Evolutionary conservation across 2,797 vertebrate genomes (phyloP).

Genomic region (Sparidentex hasta): DNA sequence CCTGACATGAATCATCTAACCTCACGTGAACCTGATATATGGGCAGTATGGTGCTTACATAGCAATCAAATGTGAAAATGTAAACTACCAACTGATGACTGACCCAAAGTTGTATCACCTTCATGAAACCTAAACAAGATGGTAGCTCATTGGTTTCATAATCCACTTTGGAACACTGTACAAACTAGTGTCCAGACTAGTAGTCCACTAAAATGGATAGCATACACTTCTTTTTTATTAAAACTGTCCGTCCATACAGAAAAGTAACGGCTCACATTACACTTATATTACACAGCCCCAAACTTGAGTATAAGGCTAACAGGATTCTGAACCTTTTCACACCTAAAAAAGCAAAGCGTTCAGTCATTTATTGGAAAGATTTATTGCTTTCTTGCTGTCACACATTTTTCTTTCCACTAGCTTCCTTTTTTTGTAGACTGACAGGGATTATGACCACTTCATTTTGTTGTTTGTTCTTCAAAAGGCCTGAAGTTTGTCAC

Average conservation of each 20-base stretch:
- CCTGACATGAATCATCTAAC: no score
- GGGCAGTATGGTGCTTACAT: no score
- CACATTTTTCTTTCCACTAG: background rate
- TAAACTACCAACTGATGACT: no score
- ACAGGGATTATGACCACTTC: slow-evolving; percentile 13
- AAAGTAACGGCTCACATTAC: background rate
- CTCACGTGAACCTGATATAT: no score
- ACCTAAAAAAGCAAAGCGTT: background rate
- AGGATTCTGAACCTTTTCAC: background rate
- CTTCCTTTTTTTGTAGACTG: background rate
- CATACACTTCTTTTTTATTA: background rate
- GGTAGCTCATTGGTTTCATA: background rate
- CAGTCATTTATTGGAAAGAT: background rate
- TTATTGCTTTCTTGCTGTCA: background rate
- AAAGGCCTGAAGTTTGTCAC: slow-evolving; percentile 26
- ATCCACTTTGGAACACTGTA: background rate
- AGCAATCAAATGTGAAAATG: no score
- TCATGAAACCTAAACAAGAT: background rate
- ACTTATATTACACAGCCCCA: no score
- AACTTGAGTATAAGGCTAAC: background rate
- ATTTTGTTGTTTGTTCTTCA: slow-evolving; percentile 10
- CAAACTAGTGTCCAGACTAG: background rate
- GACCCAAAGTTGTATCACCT: no score
- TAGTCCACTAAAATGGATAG: background rate
- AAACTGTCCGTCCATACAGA: background rate